A percentile compares a stretch with the other conserved stretches of the same genome.
phyloP scores from a whole-genome alignment of 2,888 invertebrate genomes.

The Saturnia pavonia region DNA sequence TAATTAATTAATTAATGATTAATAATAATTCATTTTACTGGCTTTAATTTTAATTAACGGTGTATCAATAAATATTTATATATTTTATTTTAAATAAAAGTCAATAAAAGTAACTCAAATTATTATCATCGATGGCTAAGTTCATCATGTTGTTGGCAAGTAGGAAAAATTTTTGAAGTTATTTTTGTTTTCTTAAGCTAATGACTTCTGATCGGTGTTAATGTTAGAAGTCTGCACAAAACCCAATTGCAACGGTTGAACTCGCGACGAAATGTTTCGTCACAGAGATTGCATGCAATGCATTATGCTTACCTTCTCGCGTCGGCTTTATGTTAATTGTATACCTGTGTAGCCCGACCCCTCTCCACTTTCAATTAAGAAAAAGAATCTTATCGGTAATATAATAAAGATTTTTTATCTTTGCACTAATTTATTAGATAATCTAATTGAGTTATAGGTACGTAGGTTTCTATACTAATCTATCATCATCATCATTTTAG shows the following conservation, averaged over 20 bases:
- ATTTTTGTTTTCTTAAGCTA: too few species aligned
- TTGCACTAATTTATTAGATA: background rate
- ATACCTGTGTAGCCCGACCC: background rate
- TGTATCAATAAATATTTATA: too few species aligned
- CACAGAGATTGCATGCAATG: conserved; percentile 27
- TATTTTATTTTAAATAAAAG: too few species aligned
- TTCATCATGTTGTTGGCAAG: too few species aligned
- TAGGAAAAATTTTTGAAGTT: too few species aligned
- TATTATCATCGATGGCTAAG: too few species aligned
- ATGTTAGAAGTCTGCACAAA: conserved; percentile 23
- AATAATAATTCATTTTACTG: too few species aligned
- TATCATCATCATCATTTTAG: too few species aligned
- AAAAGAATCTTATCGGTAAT: background rate
- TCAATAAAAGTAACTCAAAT: too few species aligned
- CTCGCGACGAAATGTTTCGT: conserved; percentile 24
- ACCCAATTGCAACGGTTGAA: conserved; percentile 11
- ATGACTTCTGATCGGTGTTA: background rate
- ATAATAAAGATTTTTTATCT: background rate
- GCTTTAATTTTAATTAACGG: too few species aligned
- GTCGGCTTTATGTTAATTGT: background rate
- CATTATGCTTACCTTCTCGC: background rate
- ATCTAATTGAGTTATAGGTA: background rate
- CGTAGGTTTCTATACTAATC: too few species aligned
- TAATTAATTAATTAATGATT: too few species aligned
- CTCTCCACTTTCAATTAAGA: background rate